Evolutionary conservation across 2,888 invertebrate genomes (phyloP).

Genomic region (Synergus umbraculus): DNA sequence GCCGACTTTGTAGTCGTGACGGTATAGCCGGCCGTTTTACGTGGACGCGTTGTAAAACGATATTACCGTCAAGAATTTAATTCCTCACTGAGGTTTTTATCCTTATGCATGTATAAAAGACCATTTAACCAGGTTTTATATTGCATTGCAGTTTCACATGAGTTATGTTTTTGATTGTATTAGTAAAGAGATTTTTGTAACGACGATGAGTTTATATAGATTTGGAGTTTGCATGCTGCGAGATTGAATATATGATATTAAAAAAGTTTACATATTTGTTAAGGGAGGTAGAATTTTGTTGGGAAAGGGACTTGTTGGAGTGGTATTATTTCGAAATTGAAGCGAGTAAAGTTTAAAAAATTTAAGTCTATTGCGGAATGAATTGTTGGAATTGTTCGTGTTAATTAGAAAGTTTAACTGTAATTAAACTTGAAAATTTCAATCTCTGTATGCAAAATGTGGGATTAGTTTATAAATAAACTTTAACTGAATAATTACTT

Average conservation of each 20-base stretch:
- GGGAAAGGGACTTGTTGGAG: not conserved
- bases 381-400: not conserved
- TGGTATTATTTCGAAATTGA: not conserved
- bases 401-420: not conserved
- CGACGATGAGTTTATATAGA: conserved; percentile 2
- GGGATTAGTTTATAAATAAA: not conserved
- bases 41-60: conserved; percentile 30
- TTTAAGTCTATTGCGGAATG: not conserved
- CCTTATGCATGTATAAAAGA: conserved; percentile 24
- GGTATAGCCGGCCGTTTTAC: not conserved
- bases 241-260: conserved; percentile 26
- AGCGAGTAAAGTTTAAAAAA: not conserved
- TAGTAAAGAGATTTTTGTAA: conserved; percentile 34
- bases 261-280: not conserved
- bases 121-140: conserved; percentile 14
- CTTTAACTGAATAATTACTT: not conserved
- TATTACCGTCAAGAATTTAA: conserved; percentile 38
- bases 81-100: conserved; percentile 38
- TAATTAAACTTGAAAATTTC: not conserved
- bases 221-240: not conserved
- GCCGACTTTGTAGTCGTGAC: not conserved
- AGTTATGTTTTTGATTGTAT: conserved; percentile 38
- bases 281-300: not conserved
- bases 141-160: conserved; percentile 19
- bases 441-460: not conserved